phyloP scores from a whole-genome alignment of 2,113 vertebrate species.

The Ophiodon elongatus region DNA sequence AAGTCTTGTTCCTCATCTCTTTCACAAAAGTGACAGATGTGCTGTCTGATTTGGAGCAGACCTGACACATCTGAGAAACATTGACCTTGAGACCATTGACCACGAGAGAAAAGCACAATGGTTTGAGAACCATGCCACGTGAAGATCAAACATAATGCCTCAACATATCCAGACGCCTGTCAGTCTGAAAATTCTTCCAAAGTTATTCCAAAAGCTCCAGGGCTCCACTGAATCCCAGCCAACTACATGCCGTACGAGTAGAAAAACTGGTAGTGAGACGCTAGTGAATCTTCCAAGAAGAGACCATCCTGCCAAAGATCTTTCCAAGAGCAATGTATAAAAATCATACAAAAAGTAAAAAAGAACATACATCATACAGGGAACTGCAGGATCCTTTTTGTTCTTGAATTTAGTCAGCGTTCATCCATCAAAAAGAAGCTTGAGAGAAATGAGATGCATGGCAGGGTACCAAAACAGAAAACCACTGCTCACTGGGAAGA shows the following conservation, averaged over 20 bases:
- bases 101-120: conserved; percentile 30
- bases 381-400: conserved; percentile 16
- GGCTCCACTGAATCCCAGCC: conserved; percentile 60
- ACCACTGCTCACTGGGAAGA: conserved; percentile 31
- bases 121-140: conserved; percentile 38
- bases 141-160: conserved; percentile 50
- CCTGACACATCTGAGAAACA: conserved; percentile 19
- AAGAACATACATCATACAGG: conserved; percentile 34
- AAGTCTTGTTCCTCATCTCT: not conserved
- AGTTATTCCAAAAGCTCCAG: conserved; percentile 58
- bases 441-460: conserved; percentile 50
- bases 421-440: conserved; percentile 42
- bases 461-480: conserved; percentile 38
- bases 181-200: conserved; percentile 71
- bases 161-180: conserved; percentile 63
- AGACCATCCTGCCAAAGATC: conserved; percentile 50
- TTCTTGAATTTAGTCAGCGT: conserved; percentile 39
- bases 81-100: conserved; percentile 6
- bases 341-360: conserved; percentile 46
- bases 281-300: conserved; percentile 57
- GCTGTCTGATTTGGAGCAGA: conserved; percentile 17
- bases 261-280: conserved; percentile 43
- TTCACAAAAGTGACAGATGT: not conserved
- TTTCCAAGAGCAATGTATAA: conserved; percentile 29
- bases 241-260: conserved; percentile 33